Conservation (phyloP, 2,797 vertebrate genomes). For the Alosa sapidissima region DNA sequence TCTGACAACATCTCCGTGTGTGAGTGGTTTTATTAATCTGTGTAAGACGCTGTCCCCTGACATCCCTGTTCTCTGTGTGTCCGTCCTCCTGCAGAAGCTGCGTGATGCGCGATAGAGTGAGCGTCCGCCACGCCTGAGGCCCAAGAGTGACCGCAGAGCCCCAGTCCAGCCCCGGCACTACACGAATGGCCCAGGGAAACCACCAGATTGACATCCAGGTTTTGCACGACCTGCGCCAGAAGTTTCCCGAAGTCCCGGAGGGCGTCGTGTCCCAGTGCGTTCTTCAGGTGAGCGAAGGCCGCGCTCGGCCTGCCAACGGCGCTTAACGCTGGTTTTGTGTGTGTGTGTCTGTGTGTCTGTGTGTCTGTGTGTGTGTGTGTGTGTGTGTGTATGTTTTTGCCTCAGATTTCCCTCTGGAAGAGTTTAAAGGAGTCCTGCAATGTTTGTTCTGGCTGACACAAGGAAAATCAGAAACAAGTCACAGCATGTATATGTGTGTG, state of each 20-base stretch:
- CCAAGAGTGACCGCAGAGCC: slow-evolving; percentile 73
- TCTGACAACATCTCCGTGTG: neutral
- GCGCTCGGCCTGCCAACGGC: too few relatives aligned
- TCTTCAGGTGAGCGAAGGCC: slow-evolving; percentile 81
- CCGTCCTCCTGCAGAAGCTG: slow-evolving; percentile 80
- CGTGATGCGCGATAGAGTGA: slow-evolving; percentile 78
- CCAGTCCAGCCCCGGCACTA: slow-evolving; percentile 86
- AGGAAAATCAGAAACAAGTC: neutral
- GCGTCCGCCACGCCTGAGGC: slow-evolving; percentile 61
- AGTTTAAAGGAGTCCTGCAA: neutral
- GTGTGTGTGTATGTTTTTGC: neutral
- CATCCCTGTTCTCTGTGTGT: neutral
- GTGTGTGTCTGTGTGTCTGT: too few relatives aligned
- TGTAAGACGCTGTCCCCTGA: neutral
- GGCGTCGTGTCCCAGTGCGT: slow-evolving; percentile 97
- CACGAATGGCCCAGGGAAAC: slow-evolving; percentile 99
- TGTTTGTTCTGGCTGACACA: slow-evolving; percentile 1
- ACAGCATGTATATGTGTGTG: neutral
- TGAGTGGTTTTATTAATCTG: neutral
- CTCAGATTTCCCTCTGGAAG: neutral
- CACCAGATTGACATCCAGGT: slow-evolving; percentile 99
- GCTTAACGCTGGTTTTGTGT: too few relatives aligned
- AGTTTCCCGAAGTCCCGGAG: slow-evolving; percentile 98
- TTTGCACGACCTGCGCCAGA: slow-evolving; percentile 99
- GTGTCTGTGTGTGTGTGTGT: neutral